Conservation (phyloP, 2,113 vertebrate genomes). For the Macroglossus sobrinus region DNA sequence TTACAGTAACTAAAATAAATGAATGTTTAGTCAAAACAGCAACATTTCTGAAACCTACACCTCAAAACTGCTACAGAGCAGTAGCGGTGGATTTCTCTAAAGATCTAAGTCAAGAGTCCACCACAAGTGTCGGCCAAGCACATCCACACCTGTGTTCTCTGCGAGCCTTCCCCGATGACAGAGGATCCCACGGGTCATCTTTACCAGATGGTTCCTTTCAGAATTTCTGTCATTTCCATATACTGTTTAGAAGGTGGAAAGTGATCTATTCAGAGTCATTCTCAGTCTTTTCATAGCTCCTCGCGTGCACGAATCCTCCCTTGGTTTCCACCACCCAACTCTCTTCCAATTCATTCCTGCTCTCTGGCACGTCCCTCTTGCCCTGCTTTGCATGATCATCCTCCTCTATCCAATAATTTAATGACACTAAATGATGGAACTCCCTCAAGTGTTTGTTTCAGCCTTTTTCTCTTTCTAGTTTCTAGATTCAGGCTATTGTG, state of each 20-base stretch:
- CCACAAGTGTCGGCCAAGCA: too few relatives aligned
- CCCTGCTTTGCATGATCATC: not conserved
- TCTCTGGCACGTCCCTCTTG: not conserved
- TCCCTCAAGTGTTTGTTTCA: not conserved
- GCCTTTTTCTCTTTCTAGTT: not conserved
- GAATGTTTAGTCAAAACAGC: not conserved
- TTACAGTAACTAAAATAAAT: not conserved
- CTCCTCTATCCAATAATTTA: not conserved
- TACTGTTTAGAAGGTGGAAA: not conserved
- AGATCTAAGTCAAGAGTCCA: not conserved
- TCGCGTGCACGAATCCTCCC: too few relatives aligned
- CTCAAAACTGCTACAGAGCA: not conserved
- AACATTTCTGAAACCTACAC: not conserved
- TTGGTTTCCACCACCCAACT: not conserved
- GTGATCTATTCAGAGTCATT: not conserved
- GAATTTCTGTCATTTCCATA: not conserved
- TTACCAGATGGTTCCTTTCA: not conserved
- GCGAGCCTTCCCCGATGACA: not conserved
- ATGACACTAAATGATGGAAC: not conserved
- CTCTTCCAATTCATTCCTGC: not conserved
- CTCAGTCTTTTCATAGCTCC: not conserved
- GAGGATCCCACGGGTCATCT: not conserved
- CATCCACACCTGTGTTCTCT: fast-evolving
- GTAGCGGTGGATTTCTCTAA: not conserved
- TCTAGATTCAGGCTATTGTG: not conserved